Base-by-base conservation (phyloP, 2,113 vertebrate species). In the Promerops cafer region DNA sequence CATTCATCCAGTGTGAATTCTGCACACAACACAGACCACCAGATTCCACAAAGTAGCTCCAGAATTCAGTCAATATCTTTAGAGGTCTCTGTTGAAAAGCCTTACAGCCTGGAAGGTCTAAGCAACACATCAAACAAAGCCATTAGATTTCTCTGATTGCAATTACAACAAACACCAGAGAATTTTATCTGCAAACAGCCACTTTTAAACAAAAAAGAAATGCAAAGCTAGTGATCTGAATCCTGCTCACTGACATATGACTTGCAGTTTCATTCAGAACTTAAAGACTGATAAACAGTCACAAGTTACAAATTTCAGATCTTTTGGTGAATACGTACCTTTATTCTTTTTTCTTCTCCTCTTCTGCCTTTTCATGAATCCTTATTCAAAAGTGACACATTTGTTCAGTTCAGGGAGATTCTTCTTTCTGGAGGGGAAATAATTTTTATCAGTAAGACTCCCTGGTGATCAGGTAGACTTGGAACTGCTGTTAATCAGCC, bases 371-470 rank as follows among this genome's bases (percentile, higher is more conserved):
- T 98, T 97, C 96, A 97, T 94, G 95, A 97, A 97, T 97, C 93
- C 96, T 94, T 98, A 97, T 98, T 98, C 98, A 98, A 97, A 97
- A 98, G 97, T 94, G 97, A 98, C 97, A 97, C 97, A 97, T 98
- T 98, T 98, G 98, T 98, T 98, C 98, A 57, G 89, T 96, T 97
- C 97, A 97, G 96, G 97, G 93, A 96, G 97, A 98, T 98, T 98
- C 96, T 98, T 98, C 97, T 98, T 97, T 97, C 98, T 97, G 95
- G 97, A 97, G 96, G 94, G 95, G 97, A 96, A 97, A 98, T 98
- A 98, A 98, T 98, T 98, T 98, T 98, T 98, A 98, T 98, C 98
- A 97, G 97, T 96, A 90, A 98, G 98, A 98, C 98, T 98, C 98
- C 98, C 98, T 98, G 97, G 98, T 98, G 98, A 98, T 98, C 97